Evolutionary conservation across 1,140 invertebrate genomes (phyloP), one percentile per base, ranked within the genome.

Genomic region (Cecropterus lyciades): DNA sequence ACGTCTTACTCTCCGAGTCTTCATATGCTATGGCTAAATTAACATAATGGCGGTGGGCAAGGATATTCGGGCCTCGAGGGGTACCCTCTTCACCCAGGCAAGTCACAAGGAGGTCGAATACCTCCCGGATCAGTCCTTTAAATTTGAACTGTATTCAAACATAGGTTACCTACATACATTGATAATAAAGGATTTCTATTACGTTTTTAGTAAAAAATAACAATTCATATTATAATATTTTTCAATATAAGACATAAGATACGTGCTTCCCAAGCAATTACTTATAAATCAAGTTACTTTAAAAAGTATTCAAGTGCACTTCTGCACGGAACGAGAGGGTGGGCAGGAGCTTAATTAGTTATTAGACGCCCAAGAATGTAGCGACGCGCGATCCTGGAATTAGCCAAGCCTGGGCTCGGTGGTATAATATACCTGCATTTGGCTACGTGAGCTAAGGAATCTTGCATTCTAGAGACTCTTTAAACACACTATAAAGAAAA

Each of bases 361-460:
- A 79, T 79, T 80, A 86, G 77, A 79, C 80, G 84, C 75, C 55
- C 75, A 78, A 76, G 77, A 83, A 86, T 86, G 79, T 73, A 65
- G 67, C 65, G 72, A 33, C 64, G 72, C 45, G 20, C 63, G 56
- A 80, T 75, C 70, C 70, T 75, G 70, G 76, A 78, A 79, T 79
- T 71, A 80, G 73, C 69, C 20, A 48, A 64, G 60, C 33, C 49
- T 40, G 37, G 40, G 27, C 60, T 27, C 16, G 30, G 8, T 60
- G 14, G 27, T 59, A 62, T 63, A 67, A 60, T 65, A 48, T 49
- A 48, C 33, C 20, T 42, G 16, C 37, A 8, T 52, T 42, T 63
- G 37, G 33, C 30, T 62, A 62, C 45, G 57, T 62, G 57, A 62
- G 45, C 11, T 20, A 62, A 40, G 46, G 13, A 62, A 37, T 62